Percentiles rank a stretch among this genome's conserved stretches.
These are phyloP conservation scores for Paratilapia polleni DNA, from an alignment of 2,113 vertebrate species.

Conservation along the genomic window DNA sequence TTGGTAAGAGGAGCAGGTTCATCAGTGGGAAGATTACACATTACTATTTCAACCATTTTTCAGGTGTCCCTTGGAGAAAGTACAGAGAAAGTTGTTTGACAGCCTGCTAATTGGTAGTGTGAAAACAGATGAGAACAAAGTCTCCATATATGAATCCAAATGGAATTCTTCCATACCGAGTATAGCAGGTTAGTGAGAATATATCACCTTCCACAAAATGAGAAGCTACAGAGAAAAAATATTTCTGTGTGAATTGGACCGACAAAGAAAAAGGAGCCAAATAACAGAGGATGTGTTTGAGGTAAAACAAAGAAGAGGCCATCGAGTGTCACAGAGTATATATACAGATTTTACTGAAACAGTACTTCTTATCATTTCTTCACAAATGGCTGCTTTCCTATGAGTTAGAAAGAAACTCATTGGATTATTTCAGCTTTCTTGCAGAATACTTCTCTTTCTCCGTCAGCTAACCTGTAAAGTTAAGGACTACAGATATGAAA, in stretches of 20 bases:
- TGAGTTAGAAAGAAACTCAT: background rate
- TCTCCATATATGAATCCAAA: constrained; percentile 34
- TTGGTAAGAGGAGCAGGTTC: background rate
- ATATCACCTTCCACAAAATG: background rate
- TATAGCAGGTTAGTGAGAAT: constrained; percentile 15
- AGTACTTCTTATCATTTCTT: background rate
- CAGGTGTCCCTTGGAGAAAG: background rate
- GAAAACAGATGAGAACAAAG: constrained; percentile 21
- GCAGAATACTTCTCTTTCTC: background rate
- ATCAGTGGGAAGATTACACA: background rate
- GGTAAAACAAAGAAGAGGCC: background rate
- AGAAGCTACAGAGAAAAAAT: background rate
- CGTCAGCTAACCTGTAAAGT: background rate
- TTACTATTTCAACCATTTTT: background rate
- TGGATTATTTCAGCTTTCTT: background rate
- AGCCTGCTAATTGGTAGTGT: constrained; percentile 42
- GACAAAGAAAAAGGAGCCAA: background rate
- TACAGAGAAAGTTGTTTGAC: constrained; percentile 37
- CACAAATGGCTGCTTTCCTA: background rate
- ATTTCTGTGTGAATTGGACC: background rate
- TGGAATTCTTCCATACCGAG: constrained; percentile 9
- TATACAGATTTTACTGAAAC: background rate
- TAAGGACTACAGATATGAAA: background rate
- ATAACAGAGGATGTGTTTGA: background rate
- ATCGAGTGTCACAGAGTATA: background rate